Percentiles rank a stretch among this genome's conserved stretches.
phyloP scores from a whole-genome alignment of 2,797 vertebrate genomes.

The Cyprinodon diabolis region DNA sequence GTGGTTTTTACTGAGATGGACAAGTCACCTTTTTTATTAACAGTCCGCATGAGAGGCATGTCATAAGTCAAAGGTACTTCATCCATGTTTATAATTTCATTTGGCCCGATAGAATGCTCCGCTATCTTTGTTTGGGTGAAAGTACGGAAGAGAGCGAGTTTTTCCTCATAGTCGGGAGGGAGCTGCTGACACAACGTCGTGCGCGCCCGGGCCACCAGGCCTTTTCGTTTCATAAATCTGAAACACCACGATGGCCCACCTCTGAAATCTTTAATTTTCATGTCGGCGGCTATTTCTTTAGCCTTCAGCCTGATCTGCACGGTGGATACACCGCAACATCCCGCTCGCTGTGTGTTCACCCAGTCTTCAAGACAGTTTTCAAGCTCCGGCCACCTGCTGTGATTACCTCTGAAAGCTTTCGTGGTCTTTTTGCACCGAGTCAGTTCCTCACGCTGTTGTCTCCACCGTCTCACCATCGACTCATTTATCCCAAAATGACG shows the following conservation, averaged over 20 bases:
- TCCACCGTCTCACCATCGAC: background rate
- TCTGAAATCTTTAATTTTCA: conserved; percentile 9
- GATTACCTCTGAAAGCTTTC: background rate
- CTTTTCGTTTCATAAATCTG: conserved; percentile 17
- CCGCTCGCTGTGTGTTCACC: conserved; percentile 10
- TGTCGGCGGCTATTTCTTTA: background rate
- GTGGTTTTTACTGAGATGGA: too few relatives aligned
- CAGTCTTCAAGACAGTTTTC: conserved; percentile 12
- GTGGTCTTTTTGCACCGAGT: background rate
- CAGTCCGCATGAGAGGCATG: too few relatives aligned
- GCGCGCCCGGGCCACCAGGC: background rate
- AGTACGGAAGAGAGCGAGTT: background rate
- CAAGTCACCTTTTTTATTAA: too few relatives aligned
- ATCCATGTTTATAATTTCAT: too few relatives aligned
- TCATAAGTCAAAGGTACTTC: too few relatives aligned
- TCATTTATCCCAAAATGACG: background rate
- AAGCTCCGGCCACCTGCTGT: conserved; percentile 3
- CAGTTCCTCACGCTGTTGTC: background rate
- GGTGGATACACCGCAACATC: background rate
- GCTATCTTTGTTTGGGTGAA: conserved; percentile 21
- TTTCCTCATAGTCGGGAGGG: too few relatives aligned
- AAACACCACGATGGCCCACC: conserved; percentile 5
- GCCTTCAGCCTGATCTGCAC: conserved; percentile 20
- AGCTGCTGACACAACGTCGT: conserved; percentile 30
- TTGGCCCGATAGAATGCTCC: conserved; percentile 6